A percentile compares a stretch with the other conserved stretches of the same genome.
phyloP scores from a whole-genome alignment of 2,113 vertebrate genomes.

The Phylloscopus trochilus region DNA sequence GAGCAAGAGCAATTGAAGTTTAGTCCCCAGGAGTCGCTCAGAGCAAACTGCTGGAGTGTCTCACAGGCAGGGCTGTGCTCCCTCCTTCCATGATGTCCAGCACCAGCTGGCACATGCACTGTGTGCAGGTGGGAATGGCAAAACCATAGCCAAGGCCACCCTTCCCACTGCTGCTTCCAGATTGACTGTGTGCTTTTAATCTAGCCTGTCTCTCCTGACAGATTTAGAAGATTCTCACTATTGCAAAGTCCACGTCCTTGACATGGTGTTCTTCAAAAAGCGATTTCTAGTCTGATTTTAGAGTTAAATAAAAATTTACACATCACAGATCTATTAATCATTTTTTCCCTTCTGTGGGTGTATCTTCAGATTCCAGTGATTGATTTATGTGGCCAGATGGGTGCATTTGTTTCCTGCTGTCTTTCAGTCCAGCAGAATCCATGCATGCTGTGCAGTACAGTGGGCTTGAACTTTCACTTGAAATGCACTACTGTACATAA shows the following conservation, averaged over 20 bases:
- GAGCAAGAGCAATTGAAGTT: accelerated
- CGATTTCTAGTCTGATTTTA: conserved; percentile 7
- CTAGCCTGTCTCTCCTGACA: background rate
- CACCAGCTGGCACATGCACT: background rate
- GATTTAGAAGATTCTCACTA: background rate
- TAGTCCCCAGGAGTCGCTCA: background rate
- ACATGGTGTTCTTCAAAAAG: conserved; percentile 3
- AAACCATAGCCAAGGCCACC: background rate
- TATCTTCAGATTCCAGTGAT: conserved; percentile 62
- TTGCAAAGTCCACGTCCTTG: conserved; percentile 18
- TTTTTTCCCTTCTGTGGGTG: conserved; percentile 51
- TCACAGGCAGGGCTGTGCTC: background rate
- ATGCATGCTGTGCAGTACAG: background rate
- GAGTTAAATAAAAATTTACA: conserved; percentile 59
- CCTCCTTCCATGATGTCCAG: accelerated
- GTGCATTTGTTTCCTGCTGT: conserved; percentile 63
- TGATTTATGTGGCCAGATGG: conserved; percentile 67
- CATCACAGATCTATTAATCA: conserved; percentile 57
- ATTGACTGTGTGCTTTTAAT: background rate
- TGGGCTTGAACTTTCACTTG: conserved; percentile 52
- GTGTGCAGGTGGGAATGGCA: accelerated
- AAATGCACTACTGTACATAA: conserved; percentile 11
- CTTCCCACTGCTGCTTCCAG: background rate
- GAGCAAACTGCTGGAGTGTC: background rate
- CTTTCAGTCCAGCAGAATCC: conserved; percentile 55